These are phyloP conservation scores for Dendrolimus punctatus DNA, from an alignment of 1,140 invertebrate species.

Conservation along the genomic window DNA sequence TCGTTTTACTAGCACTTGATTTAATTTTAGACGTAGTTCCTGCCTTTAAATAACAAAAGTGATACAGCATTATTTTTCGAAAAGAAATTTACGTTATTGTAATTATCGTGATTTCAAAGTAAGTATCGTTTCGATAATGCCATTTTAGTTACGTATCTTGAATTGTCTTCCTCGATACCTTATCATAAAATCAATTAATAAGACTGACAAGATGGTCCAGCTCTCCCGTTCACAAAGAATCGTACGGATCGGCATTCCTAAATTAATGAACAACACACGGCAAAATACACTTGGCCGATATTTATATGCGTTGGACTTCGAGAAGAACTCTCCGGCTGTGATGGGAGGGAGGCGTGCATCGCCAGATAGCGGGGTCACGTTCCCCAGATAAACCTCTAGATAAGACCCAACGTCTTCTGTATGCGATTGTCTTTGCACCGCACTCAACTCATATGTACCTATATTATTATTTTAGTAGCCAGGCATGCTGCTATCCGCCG, in stretches of 20 bases:
- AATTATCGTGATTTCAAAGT: no score
- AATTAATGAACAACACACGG: slow-evolving; percentile 43
- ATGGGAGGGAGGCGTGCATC: slow-evolving; percentile 37
- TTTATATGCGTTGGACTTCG: slow-evolving; percentile 44
- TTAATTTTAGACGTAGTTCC: slow-evolving; percentile 24
- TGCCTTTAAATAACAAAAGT: not conserved
- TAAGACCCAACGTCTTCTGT: slow-evolving; percentile 41
- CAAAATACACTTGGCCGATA: slow-evolving; percentile 31
- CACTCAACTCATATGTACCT: slow-evolving; percentile 14
- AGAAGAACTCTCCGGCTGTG: slow-evolving; percentile 33
- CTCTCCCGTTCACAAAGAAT: slow-evolving; percentile 37
- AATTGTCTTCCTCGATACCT: slow-evolving; percentile 17
- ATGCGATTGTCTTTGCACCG: slow-evolving; percentile 42
- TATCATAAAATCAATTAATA: slow-evolving; percentile 55
- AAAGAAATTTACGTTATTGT: no score
- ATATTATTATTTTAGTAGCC: slow-evolving; percentile 17
- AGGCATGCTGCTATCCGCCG: slow-evolving; percentile 4
- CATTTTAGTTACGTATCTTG: slow-evolving; percentile 6
- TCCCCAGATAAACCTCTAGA: slow-evolving; percentile 46
- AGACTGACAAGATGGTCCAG: slow-evolving; percentile 47
- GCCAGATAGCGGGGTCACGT: slow-evolving; percentile 51
- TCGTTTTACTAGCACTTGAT: slow-evolving; percentile 15
- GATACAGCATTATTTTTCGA: no score
- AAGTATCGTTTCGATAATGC: not conserved
- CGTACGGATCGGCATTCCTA: slow-evolving; percentile 41